phyloP scores from a whole-genome alignment of 2,888 invertebrate species.

The Hemaris fuciformis region DNA sequence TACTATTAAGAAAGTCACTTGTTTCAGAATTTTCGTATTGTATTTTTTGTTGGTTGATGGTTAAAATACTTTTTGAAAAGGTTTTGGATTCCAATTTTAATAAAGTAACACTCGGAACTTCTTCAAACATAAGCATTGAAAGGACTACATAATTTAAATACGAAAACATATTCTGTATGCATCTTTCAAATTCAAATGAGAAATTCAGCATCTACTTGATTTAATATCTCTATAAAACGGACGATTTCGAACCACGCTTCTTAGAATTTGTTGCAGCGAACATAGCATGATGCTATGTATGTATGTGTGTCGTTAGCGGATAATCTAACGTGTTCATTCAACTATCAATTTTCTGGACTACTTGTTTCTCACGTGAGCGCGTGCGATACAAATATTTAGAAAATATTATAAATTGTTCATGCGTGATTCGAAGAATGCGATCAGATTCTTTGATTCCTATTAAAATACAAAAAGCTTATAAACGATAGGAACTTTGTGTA shows the following conservation, averaged over 20 bases:
- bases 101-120: no score
- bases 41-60: no score
- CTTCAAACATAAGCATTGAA: no score
- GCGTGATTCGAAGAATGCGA: background rate
- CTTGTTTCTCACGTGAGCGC: conserved; percentile 29
- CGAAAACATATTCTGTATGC: no score
- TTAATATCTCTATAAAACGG: background rate
- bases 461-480: background rate
- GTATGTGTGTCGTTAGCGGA: background rate
- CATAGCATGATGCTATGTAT: background rate
- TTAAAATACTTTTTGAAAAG: no score
- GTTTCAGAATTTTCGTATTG: no score
- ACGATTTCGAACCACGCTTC: background rate
- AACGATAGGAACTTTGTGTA: background rate
- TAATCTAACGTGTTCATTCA: background rate
- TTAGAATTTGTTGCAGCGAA: background rate
- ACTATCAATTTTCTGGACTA: conserved; percentile 34
- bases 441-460: background rate
- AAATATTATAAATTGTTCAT: conserved; percentile 20
- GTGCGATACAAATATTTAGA: conserved; percentile 16
- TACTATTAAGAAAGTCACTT: no score
- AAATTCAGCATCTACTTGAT: background rate
- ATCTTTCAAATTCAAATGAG: no score
- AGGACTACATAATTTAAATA: no score
- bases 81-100: no score